Base-by-base conservation (phyloP, 1,140 invertebrate genomes). In the Bradynema listronoti region DNA sequence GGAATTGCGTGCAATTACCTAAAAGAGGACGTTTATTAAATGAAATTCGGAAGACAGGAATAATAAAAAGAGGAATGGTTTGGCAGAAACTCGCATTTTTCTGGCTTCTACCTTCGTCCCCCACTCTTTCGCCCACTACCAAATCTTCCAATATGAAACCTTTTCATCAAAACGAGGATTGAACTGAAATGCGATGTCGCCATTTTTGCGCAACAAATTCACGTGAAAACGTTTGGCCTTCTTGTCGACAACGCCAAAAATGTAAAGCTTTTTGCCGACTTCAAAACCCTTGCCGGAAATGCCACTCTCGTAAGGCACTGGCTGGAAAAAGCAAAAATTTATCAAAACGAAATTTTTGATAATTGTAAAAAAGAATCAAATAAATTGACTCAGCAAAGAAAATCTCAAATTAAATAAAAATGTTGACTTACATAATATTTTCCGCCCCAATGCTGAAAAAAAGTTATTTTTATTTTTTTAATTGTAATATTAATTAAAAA, bases 91-190 rank as follows among this genome's bases (percentile, higher is more conserved):
- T n/a, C n/a, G n/a, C n/a, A n/a, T n/a, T n/a, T n/a, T n/a, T n/a
- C n/a, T n/a, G n/a, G n/a, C n/a, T n/a, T n/a, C n/a, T n/a, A n/a
- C n/a, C n/a, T n/a, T n/a, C n/a, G n/a, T n/a, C n/a, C n/a, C n/a
- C n/a, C n/a, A n/a, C n/a, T n/a, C n/a, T n/a, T n/a, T n/a, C n/a
- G n/a, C n/a, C n/a, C n/a, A n/a, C n/a, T n/a, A n/a, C n/a, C n/a
- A n/a, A n/a, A n/a, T n/a, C n/a, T n/a, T n/a, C n/a, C 4, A 65
- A 58, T 41, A 47, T 14, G 22, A 33, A 42, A 74, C 68, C 63
- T 72, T 77, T 57, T 77, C 69, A 36, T 75, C 71, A 57, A 76
- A 76, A 41, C 73, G 72, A 24, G 75, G 70, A 47, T 76, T 76
- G 63, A 76, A 73, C 36, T 76, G 73, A 22, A 76, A 58, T 19